Conservation (phyloP, 2,797 vertebrate genomes). For the Myiotriccus ornatus region DNA sequence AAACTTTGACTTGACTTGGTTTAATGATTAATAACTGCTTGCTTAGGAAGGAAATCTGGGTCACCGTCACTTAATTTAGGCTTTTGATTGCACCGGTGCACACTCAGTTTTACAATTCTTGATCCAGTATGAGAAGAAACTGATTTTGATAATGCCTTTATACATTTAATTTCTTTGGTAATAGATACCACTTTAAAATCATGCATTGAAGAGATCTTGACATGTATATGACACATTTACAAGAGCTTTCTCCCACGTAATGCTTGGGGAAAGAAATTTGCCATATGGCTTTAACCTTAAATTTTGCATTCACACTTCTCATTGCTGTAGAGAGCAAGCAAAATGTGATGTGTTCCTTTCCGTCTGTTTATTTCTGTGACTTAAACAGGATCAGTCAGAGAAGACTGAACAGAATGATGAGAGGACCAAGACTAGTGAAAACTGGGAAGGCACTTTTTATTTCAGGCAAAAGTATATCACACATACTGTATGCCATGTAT, state of each 20-base stretch:
- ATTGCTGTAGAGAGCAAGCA: not conserved
- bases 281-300: slow-evolving; percentile 8
- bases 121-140: not conserved
- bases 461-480: not conserved
- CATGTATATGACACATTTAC: not conserved
- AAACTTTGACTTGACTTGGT: not conserved
- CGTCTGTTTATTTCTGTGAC: not conserved
- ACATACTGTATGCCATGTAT: not conserved
- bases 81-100: not conserved
- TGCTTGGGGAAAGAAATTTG: not conserved
- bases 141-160: not conserved
- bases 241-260: not conserved
- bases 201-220: not conserved
- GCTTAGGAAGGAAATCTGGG: not conserved
- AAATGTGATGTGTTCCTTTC: slow-evolving; percentile 11
- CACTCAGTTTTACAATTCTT: not conserved
- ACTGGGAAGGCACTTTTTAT: not conserved
- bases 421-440: not conserved
- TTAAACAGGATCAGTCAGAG: not conserved
- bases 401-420: not conserved
- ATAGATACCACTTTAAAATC: not conserved
- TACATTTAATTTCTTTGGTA: not conserved
- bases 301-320: not conserved
- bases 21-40: not conserved
- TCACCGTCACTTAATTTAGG: not conserved